These are phyloP conservation scores for Lepidurus packardi DNA, from an alignment of 1,140 invertebrate species.

Conservation along the genomic window DNA sequence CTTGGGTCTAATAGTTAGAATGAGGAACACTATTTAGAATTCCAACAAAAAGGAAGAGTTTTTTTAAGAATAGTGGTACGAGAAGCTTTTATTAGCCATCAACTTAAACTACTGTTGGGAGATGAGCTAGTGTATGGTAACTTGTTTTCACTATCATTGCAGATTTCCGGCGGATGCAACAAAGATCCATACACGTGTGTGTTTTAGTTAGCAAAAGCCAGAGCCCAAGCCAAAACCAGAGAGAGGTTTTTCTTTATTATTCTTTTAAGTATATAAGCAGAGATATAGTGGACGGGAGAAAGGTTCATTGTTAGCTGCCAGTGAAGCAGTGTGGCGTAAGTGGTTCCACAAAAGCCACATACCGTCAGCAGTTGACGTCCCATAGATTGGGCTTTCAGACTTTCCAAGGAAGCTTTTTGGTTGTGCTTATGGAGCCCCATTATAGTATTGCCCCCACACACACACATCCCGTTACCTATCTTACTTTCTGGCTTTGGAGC, in stretches of 20 bases:
- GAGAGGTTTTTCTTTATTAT: neutral
- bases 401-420: slow-evolving; percentile 11
- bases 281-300: neutral
- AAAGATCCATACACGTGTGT: neutral
- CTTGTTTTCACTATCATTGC: neutral
- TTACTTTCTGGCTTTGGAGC: neutral
- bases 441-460: slow-evolving; percentile 3
- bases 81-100: no score
- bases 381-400: slow-evolving; percentile 14
- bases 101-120: no score
- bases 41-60: neutral
- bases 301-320: neutral
- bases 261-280: neutral
- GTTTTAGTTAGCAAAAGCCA: neutral
- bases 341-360: slow-evolving; percentile 21
- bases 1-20: no score
- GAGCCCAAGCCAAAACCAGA: neutral
- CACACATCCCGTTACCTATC: neutral
- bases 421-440: neutral
- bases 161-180: neutral
- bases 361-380: slow-evolving; percentile 20
- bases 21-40: no score
- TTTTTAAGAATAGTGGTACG: neutral
- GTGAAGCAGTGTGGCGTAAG: slow-evolving; percentile 8
- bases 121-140: no score